Evolutionary conservation across 2,888 invertebrate genomes (phyloP).

Genomic region (Geotrupes spiniger): DNA sequence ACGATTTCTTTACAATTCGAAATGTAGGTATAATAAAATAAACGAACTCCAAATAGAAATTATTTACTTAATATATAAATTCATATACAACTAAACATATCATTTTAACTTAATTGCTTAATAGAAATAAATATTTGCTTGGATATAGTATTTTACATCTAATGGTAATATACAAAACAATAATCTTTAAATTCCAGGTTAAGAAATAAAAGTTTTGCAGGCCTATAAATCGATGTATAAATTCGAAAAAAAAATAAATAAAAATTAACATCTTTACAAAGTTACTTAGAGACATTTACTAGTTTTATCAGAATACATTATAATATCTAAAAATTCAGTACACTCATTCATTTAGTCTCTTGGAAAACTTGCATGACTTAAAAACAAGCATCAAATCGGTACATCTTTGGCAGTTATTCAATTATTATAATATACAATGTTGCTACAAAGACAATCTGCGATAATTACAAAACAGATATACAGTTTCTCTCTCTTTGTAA

Average conservation of each 20-base stretch:
- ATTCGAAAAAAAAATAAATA: neutral
- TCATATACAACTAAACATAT: constrained; percentile 17
- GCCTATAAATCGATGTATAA: constrained; percentile 4
- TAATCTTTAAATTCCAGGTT: neutral
- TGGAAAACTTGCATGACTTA: neutral
- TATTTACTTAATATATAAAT: constrained; percentile 19
- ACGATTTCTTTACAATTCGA: too few relatives aligned
- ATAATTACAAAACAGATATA: too few relatives aligned
- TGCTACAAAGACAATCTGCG: too few relatives aligned
- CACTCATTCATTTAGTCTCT: constrained; percentile 3
- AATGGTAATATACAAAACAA: constrained; percentile 1
- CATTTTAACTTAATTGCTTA: constrained; percentile 2
- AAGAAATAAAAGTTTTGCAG: constrained; percentile 1
- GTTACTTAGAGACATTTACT: constrained; percentile 3
- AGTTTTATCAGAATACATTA: constrained; percentile 4
- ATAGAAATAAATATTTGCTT: constrained; percentile 1
- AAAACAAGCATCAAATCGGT: constrained; percentile 5
- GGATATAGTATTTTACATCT: neutral
- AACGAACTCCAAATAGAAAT: constrained; percentile 14
- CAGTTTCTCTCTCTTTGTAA: too few relatives aligned
- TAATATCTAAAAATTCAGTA: constrained; percentile 3
- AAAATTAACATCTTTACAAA: neutral
- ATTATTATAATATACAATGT: constrained; percentile 2
- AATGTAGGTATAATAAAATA: too few relatives aligned
- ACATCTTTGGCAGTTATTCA: constrained; percentile 7